These are phyloP conservation scores for Pampus argenteus DNA, from an alignment of 2,797 vertebrate species.

Conservation along the genomic window DNA sequence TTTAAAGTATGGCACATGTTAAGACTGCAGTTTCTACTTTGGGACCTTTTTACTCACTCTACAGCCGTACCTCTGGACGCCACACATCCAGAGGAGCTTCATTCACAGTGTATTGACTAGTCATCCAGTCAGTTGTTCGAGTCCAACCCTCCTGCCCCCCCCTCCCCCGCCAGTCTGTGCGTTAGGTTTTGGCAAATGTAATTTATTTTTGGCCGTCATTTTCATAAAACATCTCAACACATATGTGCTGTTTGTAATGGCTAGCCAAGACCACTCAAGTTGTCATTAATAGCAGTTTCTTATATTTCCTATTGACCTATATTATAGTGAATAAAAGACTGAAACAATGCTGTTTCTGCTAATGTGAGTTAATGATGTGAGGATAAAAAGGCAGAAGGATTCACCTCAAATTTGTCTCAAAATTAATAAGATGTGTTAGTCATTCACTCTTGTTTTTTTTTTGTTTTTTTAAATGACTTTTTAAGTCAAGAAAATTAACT, in stretches of 20 bases:
- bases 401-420: slow-evolving; percentile 59
- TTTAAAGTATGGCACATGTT: slow-evolving; percentile 93
- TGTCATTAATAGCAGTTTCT: slow-evolving; percentile 82
- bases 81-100: slow-evolving; percentile 78
- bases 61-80: slow-evolving; percentile 71
- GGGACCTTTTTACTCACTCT: slow-evolving; percentile 90
- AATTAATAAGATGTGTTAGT: slow-evolving; percentile 63
- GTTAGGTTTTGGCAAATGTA: slow-evolving; percentile 80
- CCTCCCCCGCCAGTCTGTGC: slow-evolving; percentile 55
- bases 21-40: slow-evolving; percentile 92
- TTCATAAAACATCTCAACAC: slow-evolving; percentile 75
- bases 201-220: slow-evolving; percentile 81
- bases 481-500: slow-evolving; percentile 68
- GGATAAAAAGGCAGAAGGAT: slow-evolving; percentile 64
- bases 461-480: slow-evolving; percentile 28
- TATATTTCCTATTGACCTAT: slow-evolving; percentile 84
- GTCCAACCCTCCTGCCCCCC: slow-evolving; percentile 43
- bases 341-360: slow-evolving; percentile 78
- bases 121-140: slow-evolving; percentile 64
- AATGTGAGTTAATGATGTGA: slow-evolving; percentile 79
- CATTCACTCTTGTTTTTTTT: slow-evolving; percentile 58
- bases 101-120: slow-evolving; percentile 74
- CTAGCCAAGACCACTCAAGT: slow-evolving; percentile 80
- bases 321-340: slow-evolving; percentile 84
- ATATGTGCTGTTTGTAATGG: slow-evolving; percentile 81